These are phyloP conservation scores for Chaetophractus vellerosus DNA, from an alignment of 2,797 vertebrate species.

Conservation along the genomic window DNA sequence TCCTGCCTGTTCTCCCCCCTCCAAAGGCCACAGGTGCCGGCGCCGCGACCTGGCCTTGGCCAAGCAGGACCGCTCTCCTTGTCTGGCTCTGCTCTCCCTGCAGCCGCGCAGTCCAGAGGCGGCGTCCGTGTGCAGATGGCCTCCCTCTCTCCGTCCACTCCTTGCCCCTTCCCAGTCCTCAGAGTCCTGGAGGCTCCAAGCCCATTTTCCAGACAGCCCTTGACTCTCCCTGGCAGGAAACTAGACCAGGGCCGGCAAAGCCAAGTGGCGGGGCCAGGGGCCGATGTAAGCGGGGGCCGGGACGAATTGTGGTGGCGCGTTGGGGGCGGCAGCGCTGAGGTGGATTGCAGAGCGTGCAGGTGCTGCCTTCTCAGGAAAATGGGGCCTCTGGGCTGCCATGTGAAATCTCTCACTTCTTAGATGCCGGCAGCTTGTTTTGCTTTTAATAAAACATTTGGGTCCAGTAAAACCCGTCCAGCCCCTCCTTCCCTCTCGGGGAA, in stretches of 20 bases:
- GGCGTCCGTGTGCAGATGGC: too few species aligned
- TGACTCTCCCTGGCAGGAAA: too few species aligned
- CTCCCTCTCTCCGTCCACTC: too few species aligned
- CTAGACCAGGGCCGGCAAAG: neutral
- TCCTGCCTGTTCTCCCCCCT: neutral
- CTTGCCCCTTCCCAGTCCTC: neutral
- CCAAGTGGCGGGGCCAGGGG: too few species aligned
- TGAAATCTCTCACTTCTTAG: neutral
- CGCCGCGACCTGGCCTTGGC: accelerated
- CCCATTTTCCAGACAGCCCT: neutral
- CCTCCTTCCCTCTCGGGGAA: neutral
- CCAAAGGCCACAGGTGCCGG: too few species aligned
- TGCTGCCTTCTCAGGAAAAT: neutral
- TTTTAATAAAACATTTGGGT: neutral
- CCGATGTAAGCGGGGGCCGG: too few species aligned
- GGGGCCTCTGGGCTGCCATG: neutral
- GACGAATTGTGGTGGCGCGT: too few species aligned
- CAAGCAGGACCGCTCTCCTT: neutral
- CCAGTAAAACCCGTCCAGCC: neutral
- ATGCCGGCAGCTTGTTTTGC: neutral
- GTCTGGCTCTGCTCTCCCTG: too few species aligned
- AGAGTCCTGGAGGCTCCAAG: accelerated
- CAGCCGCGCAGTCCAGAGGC: too few species aligned
- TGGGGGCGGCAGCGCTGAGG: too few species aligned
- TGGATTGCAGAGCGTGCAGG: too few species aligned